Conservation (phyloP, 2,113 vertebrate genomes). For the Podarcis raffonei region DNA sequence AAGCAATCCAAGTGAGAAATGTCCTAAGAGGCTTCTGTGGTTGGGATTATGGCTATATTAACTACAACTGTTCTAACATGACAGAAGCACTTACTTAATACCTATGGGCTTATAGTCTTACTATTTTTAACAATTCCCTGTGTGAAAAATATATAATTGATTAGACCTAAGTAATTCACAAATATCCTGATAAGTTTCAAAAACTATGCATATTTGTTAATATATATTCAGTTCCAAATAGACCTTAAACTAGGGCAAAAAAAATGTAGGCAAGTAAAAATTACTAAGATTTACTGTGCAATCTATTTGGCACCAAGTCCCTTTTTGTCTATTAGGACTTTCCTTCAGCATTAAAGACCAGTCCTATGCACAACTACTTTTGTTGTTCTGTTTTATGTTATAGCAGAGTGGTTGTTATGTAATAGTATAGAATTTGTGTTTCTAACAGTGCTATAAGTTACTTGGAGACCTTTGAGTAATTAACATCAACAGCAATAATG, state of each 20-base stretch:
- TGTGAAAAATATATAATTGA: slow-evolving; percentile 74
- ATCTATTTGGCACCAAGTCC: too few relatives aligned
- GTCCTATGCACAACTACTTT: neutral
- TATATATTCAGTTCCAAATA: slow-evolving; percentile 23
- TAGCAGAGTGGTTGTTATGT: too few relatives aligned
- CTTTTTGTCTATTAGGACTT: neutral
- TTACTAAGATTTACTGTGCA: too few relatives aligned
- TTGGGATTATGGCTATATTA: slow-evolving; percentile 71
- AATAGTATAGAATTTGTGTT: too few relatives aligned
- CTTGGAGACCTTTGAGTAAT: too few relatives aligned
- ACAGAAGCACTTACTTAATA: slow-evolving; percentile 68
- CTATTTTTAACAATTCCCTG: slow-evolving; percentile 67
- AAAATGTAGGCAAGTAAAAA: too few relatives aligned
- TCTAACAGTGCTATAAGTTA: too few relatives aligned
- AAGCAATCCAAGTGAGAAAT: slow-evolving; percentile 73
- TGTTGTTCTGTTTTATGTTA: too few relatives aligned
- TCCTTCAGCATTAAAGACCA: neutral
- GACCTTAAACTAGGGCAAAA: neutral
- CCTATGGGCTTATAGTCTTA: slow-evolving; percentile 67
- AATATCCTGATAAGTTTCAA: slow-evolving; percentile 35
- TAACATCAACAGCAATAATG: too few relatives aligned
- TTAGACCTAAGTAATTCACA: slow-evolving; percentile 47
- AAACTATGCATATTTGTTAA: slow-evolving; percentile 26
- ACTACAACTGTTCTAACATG: slow-evolving; percentile 71
- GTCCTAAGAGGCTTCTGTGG: slow-evolving; percentile 73